Conservation (phyloP, 2,113 vertebrate genomes). For the Ceyx margarethae region DNA sequence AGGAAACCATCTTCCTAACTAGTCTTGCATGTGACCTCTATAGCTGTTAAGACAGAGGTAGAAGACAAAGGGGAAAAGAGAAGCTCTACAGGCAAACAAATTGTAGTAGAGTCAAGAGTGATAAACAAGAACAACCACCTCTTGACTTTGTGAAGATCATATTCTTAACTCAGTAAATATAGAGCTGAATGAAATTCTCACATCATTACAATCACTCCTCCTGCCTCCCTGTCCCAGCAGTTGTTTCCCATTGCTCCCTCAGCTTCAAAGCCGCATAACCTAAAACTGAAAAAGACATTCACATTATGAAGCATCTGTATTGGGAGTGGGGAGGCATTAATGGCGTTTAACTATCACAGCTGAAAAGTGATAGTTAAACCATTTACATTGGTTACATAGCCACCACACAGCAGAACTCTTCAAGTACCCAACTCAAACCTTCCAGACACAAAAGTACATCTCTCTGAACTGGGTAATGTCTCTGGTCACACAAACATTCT, state of each 20-base stretch:
- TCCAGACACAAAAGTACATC: not conserved
- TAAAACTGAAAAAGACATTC: not conserved
- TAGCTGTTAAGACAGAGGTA: not conserved
- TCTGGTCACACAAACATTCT: not conserved
- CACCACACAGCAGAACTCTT: not conserved
- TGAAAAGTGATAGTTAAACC: not conserved
- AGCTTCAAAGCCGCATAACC: not conserved
- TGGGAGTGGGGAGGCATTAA: not conserved
- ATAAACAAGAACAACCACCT: not conserved
- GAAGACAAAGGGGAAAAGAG: not conserved
- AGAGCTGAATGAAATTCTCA: not conserved
- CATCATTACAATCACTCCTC: not conserved
- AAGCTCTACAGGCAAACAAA: not conserved
- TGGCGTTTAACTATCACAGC: not conserved
- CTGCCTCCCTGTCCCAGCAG: not conserved
- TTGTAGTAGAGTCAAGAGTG: not conserved
- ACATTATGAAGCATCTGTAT: not conserved
- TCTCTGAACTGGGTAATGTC: not conserved
- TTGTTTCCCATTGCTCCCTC: not conserved
- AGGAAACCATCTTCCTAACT: not conserved
- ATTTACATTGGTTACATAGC: fast-evolving
- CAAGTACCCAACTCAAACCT: not conserved
- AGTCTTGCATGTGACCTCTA: not conserved
- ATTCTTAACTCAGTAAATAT: not conserved
- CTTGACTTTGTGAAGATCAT: not conserved